Conservation (phyloP, 2,113 vertebrate genomes). For the Lepus europaeus region DNA sequence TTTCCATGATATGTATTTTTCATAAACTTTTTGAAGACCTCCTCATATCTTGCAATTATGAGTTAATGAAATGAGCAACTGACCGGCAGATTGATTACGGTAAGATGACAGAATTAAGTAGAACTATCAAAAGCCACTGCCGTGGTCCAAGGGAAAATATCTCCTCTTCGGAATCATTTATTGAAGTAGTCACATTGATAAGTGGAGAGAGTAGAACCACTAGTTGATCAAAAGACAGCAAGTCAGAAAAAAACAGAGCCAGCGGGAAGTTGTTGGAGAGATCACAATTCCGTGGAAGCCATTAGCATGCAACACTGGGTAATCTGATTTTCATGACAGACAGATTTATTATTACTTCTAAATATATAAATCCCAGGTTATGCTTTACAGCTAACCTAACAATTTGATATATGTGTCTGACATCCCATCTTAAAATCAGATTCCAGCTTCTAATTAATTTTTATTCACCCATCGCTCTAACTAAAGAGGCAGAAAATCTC, state of each 20-base stretch:
- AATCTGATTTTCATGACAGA: conserved; percentile 83
- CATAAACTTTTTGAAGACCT: too few species aligned
- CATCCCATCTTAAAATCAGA: conserved; percentile 81
- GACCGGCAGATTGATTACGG: conserved; percentile 31
- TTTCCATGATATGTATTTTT: too few species aligned
- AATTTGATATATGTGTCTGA: conserved; percentile 83
- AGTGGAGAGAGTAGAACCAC: neutral
- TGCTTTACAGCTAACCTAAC: conserved; percentile 83
- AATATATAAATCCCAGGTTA: conserved; percentile 84
- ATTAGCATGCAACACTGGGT: conserved; percentile 73
- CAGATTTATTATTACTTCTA: conserved; percentile 84
- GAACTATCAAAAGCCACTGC: neutral
- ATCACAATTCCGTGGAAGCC: neutral
- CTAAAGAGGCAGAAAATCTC: conserved; percentile 77
- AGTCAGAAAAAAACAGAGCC: conserved; percentile 38
- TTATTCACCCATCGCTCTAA: conserved; percentile 79
- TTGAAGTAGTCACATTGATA: conserved; percentile 33
- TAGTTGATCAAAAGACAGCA: conserved; percentile 37
- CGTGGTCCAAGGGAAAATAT: neutral
- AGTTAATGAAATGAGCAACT: conserved; percentile 42
- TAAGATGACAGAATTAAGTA: conserved; percentile 3
- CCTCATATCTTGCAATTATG: conserved; percentile 11
- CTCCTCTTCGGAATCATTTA: conserved; percentile 36
- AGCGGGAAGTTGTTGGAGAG: conserved; percentile 10
- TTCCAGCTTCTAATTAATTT: conserved; percentile 84